Base-by-base conservation (phyloP, 2,113 vertebrate species). In the Seriola aureovittata region DNA sequence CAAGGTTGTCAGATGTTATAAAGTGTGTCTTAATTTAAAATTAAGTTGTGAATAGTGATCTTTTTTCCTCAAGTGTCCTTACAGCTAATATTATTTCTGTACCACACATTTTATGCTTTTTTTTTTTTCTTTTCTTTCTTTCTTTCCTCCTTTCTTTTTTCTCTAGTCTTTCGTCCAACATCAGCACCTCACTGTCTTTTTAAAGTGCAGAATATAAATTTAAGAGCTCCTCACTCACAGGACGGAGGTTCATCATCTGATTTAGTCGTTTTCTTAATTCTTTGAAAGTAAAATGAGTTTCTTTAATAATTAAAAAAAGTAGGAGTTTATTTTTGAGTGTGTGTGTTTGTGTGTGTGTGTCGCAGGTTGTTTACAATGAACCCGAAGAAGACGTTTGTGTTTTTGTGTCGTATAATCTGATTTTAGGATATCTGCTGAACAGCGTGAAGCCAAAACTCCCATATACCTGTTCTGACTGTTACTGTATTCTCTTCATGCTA, bases 11-110 rank as follows among this genome's bases (percentile, higher is more conserved):
- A 1, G 70, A 74, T 54, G 65, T 81, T 71, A 66, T 59, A 71
- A 80, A 73, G 48, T 74, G 60, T 85, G 62, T 86, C 73, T 85
- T 84, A 83, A 88, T 83, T 88, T 77, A 82, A 73, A 46, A 77
- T 13, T 40, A 48, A 77, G n/a, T 76, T 65, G 79, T 88, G 50
- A 80, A 83, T 74, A 54, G 29, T 75, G 59, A 38, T 63, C 10
- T 67, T 71, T 58, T 67, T 8, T 77, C 19, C 23, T 5, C 3
- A 62, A 77, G 58, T 81, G 19, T 63, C 60, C 57, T 81, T 67
- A 69, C 7, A 40, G 32, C 29, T 55, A 23, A 48, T 13, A 13
- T 48, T 70, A 54, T 4, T 63, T 64, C 40, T 69, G 1, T 60
- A n/a, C 8, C 8, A 66, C 21, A 46, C 3, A 14, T 60, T 42